Evolutionary conservation across 2,113 vertebrate species (phyloP), one percentile per base, ranked within the genome.

Genomic region (Notarius lentiginosus): DNA sequence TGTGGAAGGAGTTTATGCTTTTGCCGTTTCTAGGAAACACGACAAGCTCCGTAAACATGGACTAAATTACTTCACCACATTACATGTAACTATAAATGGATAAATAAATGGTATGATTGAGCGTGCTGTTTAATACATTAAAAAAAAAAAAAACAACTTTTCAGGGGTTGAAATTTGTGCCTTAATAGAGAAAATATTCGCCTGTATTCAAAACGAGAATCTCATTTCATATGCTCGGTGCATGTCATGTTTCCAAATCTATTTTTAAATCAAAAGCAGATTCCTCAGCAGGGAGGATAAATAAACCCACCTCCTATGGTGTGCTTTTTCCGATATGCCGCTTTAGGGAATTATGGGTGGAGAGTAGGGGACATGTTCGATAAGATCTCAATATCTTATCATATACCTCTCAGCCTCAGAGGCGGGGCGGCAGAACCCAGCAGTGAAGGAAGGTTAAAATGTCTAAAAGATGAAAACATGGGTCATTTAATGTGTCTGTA

Each of bases 391-490:
- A 83, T 87, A 83, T 87, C 79, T 79, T 89, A 88, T 89, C 89
- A 66, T 87, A 85, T 58, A 58, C 60, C 84, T 77, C 84, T 88
- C 73, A 87, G 84, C 84, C 79, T 58, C 17, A 2, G 79, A 88
- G 49, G 89, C 47, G 30, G 84, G 84, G 34, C 82, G 84, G 86
- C 80, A 73, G 81, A 82, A 81, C 79, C 82, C 30, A 34, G 84
- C 73, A 1, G 30, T 47, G 76, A 85, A 58, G 81, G 79, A 82
- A 63, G 86, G 86, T 83, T 84, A 80, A 34, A 73, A 89, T 89
- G 86, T 89, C 86, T 88, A 83, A 89, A 89, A 89, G 84, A 89
- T 88, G 89, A 88, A 84, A 80, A 86, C 84, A 83, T 83, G 80
- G 86, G 84, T 83, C 89, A 88, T 88, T 89, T 83, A 86, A 79